Conservation (phyloP, 2,113 vertebrate genomes). For the Psammodynastes pulverulentus region DNA sequence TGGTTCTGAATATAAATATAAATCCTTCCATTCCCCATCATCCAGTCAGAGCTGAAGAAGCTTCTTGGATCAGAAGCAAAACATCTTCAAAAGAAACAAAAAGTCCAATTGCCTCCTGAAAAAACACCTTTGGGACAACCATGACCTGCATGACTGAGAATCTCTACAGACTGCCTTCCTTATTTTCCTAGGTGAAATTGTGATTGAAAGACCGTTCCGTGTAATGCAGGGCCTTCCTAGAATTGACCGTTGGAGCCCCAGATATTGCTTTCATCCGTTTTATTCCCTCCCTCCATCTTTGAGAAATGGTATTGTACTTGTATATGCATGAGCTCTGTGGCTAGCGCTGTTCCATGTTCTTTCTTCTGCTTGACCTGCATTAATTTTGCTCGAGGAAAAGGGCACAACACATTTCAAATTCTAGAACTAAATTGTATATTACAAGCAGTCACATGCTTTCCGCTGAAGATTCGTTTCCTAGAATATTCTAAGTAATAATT, state of each 20-base stretch:
- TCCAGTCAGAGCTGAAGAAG: no score
- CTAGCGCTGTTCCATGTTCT: neutral
- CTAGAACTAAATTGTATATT: neutral
- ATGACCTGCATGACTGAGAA: no score
- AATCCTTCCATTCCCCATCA: no score
- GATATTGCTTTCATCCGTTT: neutral
- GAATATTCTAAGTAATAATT: neutral
- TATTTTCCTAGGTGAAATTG: neutral
- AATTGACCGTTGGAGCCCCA: neutral
- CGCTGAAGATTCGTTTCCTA: neutral
- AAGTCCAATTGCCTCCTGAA: no score
- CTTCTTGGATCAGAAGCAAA: no score
- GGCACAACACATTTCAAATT: neutral
- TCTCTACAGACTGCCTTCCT: neutral
- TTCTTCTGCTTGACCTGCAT: constrained; percentile 17
- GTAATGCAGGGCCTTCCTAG: neutral
- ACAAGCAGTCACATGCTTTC: neutral
- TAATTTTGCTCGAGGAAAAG: neutral
- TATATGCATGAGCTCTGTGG: neutral
- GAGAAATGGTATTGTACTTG: neutral
- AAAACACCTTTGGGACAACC: no score
- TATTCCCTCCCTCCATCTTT: neutral
- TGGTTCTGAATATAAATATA: no score
- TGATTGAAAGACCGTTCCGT: neutral
- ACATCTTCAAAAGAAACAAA: no score